Conservation (phyloP, 2,113 vertebrate species). For the Eulemur rufifrons region DNA sequence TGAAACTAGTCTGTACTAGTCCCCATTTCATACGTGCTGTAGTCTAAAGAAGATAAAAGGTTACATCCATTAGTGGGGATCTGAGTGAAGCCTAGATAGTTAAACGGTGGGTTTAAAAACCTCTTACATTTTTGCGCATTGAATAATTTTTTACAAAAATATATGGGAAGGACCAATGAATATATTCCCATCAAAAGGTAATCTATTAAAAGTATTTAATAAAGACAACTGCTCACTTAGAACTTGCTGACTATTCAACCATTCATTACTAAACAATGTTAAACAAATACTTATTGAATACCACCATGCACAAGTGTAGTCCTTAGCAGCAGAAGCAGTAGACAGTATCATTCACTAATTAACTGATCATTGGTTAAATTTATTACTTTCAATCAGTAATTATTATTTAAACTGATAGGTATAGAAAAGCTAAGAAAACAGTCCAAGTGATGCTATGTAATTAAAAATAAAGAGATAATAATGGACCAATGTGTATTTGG, state of each 20-base stretch:
- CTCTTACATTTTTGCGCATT: neutral
- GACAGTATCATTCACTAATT: neutral
- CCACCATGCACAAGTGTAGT: neutral
- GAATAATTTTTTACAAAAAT: neutral
- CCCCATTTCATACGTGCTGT: neutral
- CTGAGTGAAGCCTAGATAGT: neutral
- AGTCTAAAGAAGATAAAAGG: conserved; percentile 6
- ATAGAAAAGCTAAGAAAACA: conserved; percentile 61
- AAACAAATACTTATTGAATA: neutral
- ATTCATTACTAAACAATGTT: conserved; percentile 9
- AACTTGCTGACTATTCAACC: neutral
- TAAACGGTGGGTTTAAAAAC: neutral
- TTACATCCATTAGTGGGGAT: neutral
- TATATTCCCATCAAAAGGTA: neutral
- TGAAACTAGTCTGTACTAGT: neutral
- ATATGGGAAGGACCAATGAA: neutral
- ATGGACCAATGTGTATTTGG: neutral
- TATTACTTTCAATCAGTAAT: conserved; percentile 2
- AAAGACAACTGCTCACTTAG: neutral
- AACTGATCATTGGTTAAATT: neutral
- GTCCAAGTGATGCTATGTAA: conserved; percentile 51
- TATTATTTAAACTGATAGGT: conserved; percentile 56
- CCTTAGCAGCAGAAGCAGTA: neutral
- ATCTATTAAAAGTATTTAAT: neutral
- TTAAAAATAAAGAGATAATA: conserved; percentile 59